Evolutionary conservation across 1,140 invertebrate species (phyloP).

Genomic region (Sitodiplosis mosellana): DNA sequence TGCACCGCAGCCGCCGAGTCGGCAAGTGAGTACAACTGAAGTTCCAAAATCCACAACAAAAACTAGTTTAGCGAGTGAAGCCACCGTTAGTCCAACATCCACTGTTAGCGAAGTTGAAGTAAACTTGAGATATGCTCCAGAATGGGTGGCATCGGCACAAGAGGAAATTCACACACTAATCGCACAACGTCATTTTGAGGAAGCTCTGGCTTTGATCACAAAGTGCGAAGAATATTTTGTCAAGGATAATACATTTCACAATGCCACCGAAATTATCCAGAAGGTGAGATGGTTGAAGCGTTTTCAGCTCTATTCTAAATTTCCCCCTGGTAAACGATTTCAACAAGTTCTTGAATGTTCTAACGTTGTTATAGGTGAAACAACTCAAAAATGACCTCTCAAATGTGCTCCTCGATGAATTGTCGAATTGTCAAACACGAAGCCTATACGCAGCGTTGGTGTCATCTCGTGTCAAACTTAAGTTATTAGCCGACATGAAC

Average conservation of each 20-base stretch:
- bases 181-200: constrained; percentile 93
- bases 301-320: constrained; percentile 10
- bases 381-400: constrained; percentile 58
- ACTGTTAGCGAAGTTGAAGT: constrained; percentile 30
- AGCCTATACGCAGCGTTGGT: constrained; percentile 84
- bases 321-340: constrained; percentile 13
- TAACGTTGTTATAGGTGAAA: constrained; percentile 35
- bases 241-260: constrained; percentile 24
- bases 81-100: constrained; percentile 22
- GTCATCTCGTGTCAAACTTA: constrained; percentile 67
- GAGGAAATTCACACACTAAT: constrained; percentile 94
- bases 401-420: constrained; percentile 70
- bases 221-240: constrained; percentile 42
- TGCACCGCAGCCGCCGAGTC: constrained; percentile 29
- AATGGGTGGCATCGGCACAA: constrained; percentile 81
- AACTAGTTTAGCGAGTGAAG: constrained; percentile 24
- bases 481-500: constrained; percentile 55
- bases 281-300: constrained; percentile 26
- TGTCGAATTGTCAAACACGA: constrained; percentile 72
- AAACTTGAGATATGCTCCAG: constrained; percentile 30
- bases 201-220: constrained; percentile 73
- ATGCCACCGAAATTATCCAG: constrained; percentile 25
- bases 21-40: constrained; percentile 15
- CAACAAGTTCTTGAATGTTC: not conserved
- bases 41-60: constrained; percentile 11